Conservation (phyloP, 1,140 invertebrate genomes). For the Plectrocnemia conspersa region DNA sequence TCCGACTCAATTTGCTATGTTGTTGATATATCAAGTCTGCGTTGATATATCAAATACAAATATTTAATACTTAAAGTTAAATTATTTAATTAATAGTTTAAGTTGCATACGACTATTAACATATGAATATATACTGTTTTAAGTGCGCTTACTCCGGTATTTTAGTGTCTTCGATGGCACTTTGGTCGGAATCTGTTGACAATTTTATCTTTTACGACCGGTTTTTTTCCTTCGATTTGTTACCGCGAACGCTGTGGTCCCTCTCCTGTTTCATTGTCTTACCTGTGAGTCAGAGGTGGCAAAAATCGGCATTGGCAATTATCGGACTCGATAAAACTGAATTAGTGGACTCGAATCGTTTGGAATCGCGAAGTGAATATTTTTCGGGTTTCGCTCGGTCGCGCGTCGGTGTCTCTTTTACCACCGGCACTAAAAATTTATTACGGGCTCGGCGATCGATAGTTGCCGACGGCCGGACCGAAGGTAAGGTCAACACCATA, state of each 20-base stretch:
- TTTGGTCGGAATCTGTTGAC: constrained; percentile 26
- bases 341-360: no score
- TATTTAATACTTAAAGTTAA: no score
- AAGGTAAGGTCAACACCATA: constrained; percentile 21
- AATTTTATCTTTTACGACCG: constrained; percentile 31
- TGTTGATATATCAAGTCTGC: no score
- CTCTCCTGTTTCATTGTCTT: constrained; percentile 21
- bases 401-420: no score
- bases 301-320: constrained; percentile 12
- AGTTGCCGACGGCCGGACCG: constrained; percentile 6
- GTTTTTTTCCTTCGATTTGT: constrained; percentile 21
- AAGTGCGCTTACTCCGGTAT: constrained; percentile 9
- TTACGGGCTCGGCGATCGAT: no score
- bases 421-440: no score
- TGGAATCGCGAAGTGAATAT: no score
- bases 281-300: constrained; percentile 16
- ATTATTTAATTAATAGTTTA: no score
- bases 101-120: no score
- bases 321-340: constrained; percentile 11
- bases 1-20: no score
- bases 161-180: constrained; percentile 24
- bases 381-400: no score
- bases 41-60: no score
- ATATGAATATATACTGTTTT: constrained; percentile 2
- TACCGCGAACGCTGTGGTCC: constrained; percentile 22